Evolutionary conservation across 2,888 invertebrate genomes (phyloP), one percentile per base, ranked within the genome.

Genomic region (Mythimna lalbum): DNA sequence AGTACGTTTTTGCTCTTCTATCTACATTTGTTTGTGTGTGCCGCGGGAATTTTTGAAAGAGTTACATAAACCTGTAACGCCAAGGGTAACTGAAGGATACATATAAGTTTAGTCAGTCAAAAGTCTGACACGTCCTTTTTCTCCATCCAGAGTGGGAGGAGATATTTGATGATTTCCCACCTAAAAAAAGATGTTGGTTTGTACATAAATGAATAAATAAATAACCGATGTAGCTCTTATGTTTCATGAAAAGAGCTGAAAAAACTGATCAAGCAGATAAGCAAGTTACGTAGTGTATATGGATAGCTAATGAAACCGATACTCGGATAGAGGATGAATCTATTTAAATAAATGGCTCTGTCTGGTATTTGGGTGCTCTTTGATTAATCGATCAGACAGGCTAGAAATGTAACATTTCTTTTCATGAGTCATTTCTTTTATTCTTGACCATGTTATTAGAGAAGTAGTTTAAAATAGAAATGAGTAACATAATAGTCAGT

Each of bases 321-420:
- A 77, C 66, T 53, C 53, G 31, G 56, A 56, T 53, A 55, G 43
- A 78, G 39, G 77, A 64, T 55, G 77, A 64, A 70, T 78, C 23
- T n/a, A 56, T 78, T 81, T 49, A n/a, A 81, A 78, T 76, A 78
- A 69, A 63, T 76, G 61, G 39, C 52, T 36, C 49, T 50, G 60
- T 57, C 76, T 50, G 49, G 61, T 81, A 64, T 76, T 65, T 57
- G 23, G 56, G 63, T 43, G 50, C 50, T 63, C 60, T 61, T 53
- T 81, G 59, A 53, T 63, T 74, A 76, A 71, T 79, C 17, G 63
- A 36, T 10, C 3, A 1, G 12, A 47, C 9, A 5, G 19, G 61
- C 31, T 14, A 43, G 39, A 61, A 36, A 23, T 71, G 52, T n/a
- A 47, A 31, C 50, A 55, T 70, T 75, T 75, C 21, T 70, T 60